Evolutionary conservation across 2,888 invertebrate genomes (phyloP).

Genomic region (Erebia epiphron): DNA sequence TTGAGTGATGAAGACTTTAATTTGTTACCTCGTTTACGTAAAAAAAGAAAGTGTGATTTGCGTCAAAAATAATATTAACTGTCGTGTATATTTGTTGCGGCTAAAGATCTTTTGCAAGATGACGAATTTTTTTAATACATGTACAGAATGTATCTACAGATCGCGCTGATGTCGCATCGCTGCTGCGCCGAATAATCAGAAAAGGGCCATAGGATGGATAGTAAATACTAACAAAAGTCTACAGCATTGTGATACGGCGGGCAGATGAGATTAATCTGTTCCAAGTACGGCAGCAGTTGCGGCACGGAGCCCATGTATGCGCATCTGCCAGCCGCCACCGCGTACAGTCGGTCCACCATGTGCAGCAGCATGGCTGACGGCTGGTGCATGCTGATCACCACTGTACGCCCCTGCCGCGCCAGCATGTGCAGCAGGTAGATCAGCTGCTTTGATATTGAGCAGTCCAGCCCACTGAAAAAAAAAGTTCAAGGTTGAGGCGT

Average conservation of each 20-base stretch:
- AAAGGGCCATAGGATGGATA: too few species aligned
- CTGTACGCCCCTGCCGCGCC: constrained; percentile 92
- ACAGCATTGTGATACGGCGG: constrained; percentile 96
- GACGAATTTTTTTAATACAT: too few species aligned
- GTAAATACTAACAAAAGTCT: constrained; percentile 88
- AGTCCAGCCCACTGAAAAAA: constrained; percentile 70
- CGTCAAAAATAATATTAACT: too few species aligned
- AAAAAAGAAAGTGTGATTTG: too few species aligned
- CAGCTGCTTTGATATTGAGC: constrained; percentile 91
- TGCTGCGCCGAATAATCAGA: too few species aligned
- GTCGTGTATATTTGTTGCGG: too few species aligned
- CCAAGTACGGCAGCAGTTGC: constrained; percentile 90
- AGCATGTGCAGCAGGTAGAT: constrained; percentile 90
- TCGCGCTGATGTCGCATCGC: too few species aligned
- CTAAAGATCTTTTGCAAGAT: too few species aligned
- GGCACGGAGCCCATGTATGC: constrained; percentile 91
- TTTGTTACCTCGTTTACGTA: too few species aligned
- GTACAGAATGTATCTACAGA: too few species aligned
- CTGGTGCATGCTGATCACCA: constrained; percentile 95
- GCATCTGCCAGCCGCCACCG: constrained; percentile 90
- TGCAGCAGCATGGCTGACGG: constrained; percentile 93
- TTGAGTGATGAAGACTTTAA: too few species aligned
- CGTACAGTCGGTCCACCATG: constrained; percentile 95
- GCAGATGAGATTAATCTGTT: constrained; percentile 87
- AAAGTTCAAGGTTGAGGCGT: too few species aligned